A percentile compares a stretch with the other conserved stretches of the same genome.
These are phyloP conservation scores for Adelphocoris suturalis DNA, from an alignment of 2,888 invertebrate genomes.

Conservation along the genomic window DNA sequence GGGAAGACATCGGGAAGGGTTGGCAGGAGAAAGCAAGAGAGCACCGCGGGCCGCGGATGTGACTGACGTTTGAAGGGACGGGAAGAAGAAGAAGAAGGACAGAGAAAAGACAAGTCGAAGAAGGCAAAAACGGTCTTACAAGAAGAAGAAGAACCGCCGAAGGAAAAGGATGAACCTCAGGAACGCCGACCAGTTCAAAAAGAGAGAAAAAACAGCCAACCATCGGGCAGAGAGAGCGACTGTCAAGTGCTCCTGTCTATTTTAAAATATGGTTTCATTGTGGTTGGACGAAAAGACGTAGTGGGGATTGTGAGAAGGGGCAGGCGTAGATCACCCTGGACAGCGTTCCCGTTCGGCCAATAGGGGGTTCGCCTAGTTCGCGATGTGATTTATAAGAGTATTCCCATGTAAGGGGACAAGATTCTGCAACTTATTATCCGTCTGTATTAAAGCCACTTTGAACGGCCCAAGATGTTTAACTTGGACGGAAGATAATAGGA, in stretches of 20 bases:
- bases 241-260: conserved; percentile 66
- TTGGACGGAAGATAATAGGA: not conserved
- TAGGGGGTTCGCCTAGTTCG: conserved; percentile 20
- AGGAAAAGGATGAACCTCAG: conserved; percentile 5
- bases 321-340: conserved; percentile 61
- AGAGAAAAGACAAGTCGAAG: not conserved
- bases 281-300: conserved; percentile 52
- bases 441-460: conserved; percentile 23
- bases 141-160: not conserved
- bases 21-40: conserved; percentile 9
- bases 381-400: conserved; percentile 45
- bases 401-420: conserved; percentile 59
- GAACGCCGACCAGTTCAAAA: conserved; percentile 38
- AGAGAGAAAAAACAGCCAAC: conserved; percentile 24
- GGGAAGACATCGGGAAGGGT: not conserved
- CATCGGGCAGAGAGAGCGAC: conserved; percentile 51
- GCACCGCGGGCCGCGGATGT: not conserved
- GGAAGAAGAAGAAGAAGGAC: not conserved
- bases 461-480: not conserved
- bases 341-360: conserved; percentile 52
- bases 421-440: conserved; percentile 43
- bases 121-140: conserved; percentile 35
- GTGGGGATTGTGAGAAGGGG: conserved; percentile 62
- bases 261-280: conserved; percentile 67
- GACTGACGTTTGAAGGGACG: conserved; percentile 52